Base-by-base conservation (phyloP, 2,113 vertebrate genomes). In the Oryzias curvinotus region DNA sequence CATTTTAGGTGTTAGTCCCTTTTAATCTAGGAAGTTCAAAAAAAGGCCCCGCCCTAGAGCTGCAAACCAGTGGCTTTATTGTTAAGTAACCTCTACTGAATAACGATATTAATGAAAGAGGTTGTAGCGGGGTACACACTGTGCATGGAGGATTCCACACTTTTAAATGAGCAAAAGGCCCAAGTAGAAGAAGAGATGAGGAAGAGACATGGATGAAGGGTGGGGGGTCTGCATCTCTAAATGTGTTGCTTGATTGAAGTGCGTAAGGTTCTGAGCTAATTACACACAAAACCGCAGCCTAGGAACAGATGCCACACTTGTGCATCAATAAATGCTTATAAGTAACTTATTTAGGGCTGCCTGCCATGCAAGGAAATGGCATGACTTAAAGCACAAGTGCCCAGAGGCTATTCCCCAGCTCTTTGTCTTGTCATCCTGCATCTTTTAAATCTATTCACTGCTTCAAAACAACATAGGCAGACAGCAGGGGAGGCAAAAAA, bases 261-360 rank as follows among this genome's bases (percentile, higher is more conserved):
- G 82, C 73, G 78, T 71, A 88, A 89, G 83, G 87, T 87, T 91
- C 84, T 84, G 77, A 79, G 87, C 87, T 91, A 91, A 91, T 90
- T 89, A 86, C 89, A 87, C 85, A 82, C 85, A 87, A 84, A 91
- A 82, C 79, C 66, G 42, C 80, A 83, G 80, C 85, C 69, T 75
- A 77, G 83, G 88, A 90, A 88, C 90, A 91, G 90, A 92, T 92
- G 90, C 86, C 90, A 89, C 88, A 89, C 87, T 91, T 90, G 88
- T 91, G 89, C 91, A 88, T 92, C 91, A 90, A 91, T 92, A 92
- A 92, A 90, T 90, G 84, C 90, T 90, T 90, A 89, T 91, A 90
- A 92, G 91, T 92, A 86, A 92, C 91, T 91, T 91, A 91, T 93
- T 92, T 93, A 90, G 88, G 77, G 81, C 86, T 85, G 87, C 79